Base-by-base conservation (phyloP, 2,888 invertebrate genomes). In the Hyles lineata region DNA sequence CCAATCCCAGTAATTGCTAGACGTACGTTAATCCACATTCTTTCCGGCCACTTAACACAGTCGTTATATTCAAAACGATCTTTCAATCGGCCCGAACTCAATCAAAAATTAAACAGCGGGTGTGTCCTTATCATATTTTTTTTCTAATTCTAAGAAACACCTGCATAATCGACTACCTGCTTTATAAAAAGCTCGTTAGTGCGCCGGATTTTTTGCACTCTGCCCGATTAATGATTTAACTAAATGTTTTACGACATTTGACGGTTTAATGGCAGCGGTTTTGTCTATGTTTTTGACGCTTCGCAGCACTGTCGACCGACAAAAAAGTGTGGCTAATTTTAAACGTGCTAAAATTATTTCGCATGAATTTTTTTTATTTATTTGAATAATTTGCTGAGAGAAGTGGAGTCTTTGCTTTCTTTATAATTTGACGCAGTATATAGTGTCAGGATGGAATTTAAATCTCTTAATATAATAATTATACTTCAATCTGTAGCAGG, bases 191-290 rank as follows among this genome's bases (percentile, higher is more conserved):
- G 88, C 90, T 92, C 84, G 92, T 93, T 93, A 92, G 88, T 82
- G 79, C 79, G 79, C 77, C 71, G 74, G 74, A 78, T 86, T 90
- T 90, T 92, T 90, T 89, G 87, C 89, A 82, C 78, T 83, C 75
- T 79, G 43, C 79, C 80, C 79, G 83, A 85, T 82, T 82, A 85
- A 85, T 85, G 85, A 83, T 81, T 76, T 75, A 85, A 87, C 89
- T 90, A 92, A 92, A 90, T 90, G 89, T 81, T 92, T 92, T 92
- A 92, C 89, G 91, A 91, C 90, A 87, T 85, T 81, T 90, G 91
- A 92, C 89, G 90, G 83, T 87, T 87, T 90, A 88, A 90, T 88
- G 83, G 86, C 84, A 81, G 80, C 73, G 77, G 70, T 79, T 82
- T 78, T 79, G 79, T 80, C 83, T 69, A 76, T 75, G 77, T 77